Percentiles rank a stretch among this genome's conserved stretches.
phyloP scores from a whole-genome alignment of 2,888 invertebrate species.

The Macrophya annulata region DNA sequence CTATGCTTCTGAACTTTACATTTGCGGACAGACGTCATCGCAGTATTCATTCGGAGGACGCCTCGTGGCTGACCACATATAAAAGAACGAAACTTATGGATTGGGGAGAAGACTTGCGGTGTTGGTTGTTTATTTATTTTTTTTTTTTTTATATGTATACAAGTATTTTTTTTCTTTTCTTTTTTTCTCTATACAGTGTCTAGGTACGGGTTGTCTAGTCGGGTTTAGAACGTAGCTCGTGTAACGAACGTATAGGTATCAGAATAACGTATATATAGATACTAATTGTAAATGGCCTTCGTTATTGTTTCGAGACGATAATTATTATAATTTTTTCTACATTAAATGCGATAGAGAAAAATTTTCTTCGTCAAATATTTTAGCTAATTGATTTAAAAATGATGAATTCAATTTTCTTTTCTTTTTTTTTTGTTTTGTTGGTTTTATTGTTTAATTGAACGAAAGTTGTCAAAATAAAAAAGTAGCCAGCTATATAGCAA shows the following conservation, averaged over 20 bases:
- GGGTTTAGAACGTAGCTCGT: neutral
- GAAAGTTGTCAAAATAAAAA: too few relatives aligned
- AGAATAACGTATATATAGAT: too few relatives aligned
- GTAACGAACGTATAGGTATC: too few relatives aligned
- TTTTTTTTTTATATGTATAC: too few relatives aligned
- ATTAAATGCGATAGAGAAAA: neutral
- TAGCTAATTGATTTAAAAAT: too few relatives aligned
- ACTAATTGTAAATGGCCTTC: neutral
- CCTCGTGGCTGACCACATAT: slow-evolving; percentile 37
- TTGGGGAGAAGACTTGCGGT: neutral
- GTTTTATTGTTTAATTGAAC: neutral
- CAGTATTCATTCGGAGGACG: slow-evolving; percentile 18
- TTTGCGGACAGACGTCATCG: slow-evolving; percentile 1
- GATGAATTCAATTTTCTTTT: too few relatives aligned
- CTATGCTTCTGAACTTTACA: neutral
- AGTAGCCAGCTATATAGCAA: neutral
- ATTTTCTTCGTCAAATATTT: too few relatives aligned
- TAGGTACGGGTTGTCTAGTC: slow-evolving; percentile 5
- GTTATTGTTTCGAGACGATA: neutral
- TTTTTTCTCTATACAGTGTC: neutral
- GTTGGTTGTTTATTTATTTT: neutral
- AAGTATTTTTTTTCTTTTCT: too few relatives aligned
- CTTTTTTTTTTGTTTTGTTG: neutral
- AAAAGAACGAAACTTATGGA: slow-evolving; percentile 8
- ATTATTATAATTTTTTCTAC: neutral